These are phyloP conservation scores for Bungarus multicinctus DNA, from an alignment of 2,113 vertebrate genomes.

Conservation along the genomic window DNA sequence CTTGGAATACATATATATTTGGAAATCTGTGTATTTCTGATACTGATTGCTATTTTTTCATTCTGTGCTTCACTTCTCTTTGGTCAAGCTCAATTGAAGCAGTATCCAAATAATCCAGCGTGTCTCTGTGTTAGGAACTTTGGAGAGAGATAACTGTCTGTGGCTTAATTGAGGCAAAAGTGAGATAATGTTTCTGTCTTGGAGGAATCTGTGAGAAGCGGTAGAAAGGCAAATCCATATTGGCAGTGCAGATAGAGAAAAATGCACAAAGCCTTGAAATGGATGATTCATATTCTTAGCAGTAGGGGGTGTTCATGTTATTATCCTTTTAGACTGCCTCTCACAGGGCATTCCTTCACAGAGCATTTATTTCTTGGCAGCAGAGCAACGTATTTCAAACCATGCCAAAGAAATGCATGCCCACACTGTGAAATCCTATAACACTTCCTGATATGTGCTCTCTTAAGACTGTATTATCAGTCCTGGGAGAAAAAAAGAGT, in stretches of 20 bases:
- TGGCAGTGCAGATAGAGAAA: background rate
- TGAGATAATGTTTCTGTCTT: conserved; percentile 8
- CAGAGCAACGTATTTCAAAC: conserved; percentile 18
- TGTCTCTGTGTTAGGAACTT: conserved; percentile 2
- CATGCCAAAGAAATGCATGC: conserved; percentile 9
- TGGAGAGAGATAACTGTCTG: conserved; percentile 11
- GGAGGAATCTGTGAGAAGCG: background rate
- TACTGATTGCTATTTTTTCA: background rate
- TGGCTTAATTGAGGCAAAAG: conserved; percentile 8
- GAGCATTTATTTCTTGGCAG: conserved; percentile 27
- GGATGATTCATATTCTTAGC: conserved; percentile 31
- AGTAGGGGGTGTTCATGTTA: conserved; percentile 34
- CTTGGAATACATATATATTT: background rate
- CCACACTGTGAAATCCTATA: conserved; percentile 28
- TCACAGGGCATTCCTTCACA: conserved; percentile 1
- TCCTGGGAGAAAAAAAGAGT: background rate
- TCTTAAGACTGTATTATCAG: background rate
- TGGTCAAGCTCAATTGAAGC: background rate
- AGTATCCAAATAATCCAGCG: conserved; percentile 7
- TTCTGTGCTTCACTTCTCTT: background rate
- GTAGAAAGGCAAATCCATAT: conserved; percentile 16
- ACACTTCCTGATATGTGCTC: background rate
- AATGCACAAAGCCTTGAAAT: conserved; percentile 21
- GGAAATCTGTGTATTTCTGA: background rate
- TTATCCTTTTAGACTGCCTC: conserved; percentile 21